Percentiles rank a stretch among this genome's conserved stretches.
Conservation (phyloP, 2,113 vertebrate genomes). For the Antechinus flavipes region DNA sequence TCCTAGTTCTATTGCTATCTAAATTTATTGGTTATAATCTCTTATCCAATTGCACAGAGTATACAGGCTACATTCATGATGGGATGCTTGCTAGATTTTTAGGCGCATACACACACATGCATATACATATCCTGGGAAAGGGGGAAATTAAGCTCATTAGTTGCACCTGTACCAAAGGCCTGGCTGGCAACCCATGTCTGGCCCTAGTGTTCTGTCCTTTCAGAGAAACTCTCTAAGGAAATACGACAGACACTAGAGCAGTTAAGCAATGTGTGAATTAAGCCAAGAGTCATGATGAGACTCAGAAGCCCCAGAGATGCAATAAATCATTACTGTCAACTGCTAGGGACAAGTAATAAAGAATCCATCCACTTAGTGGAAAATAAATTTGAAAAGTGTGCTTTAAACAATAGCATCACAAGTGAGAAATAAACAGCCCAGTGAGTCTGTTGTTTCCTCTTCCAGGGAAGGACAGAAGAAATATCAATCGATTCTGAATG, state of each 20-base stretch:
- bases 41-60: neutral
- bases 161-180: neutral
- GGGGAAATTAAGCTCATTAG: constrained; percentile 31
- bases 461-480: constrained; percentile 57
- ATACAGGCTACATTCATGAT: neutral
- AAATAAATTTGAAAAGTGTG: constrained; percentile 73
- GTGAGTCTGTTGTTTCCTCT: constrained; percentile 61
- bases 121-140: neutral
- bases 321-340: constrained; percentile 77
- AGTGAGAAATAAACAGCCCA: constrained; percentile 67
- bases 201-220: constrained; percentile 11
- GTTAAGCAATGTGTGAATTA: constrained; percentile 68
- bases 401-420: constrained; percentile 71
- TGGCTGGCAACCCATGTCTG: neutral
- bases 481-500: constrained; percentile 31
- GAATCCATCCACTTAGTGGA: constrained; percentile 74
- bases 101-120: neutral
- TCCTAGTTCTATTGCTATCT: neutral
- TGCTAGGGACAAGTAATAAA: constrained; percentile 71
- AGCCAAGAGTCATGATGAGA: constrained; percentile 54
- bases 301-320: constrained; percentile 63
- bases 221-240: constrained; percentile 34
- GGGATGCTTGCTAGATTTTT: neutral
- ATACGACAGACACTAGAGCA: constrained; percentile 62
- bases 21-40: neutral